Evolutionary conservation across 2,797 vertebrate genomes (phyloP).

Genomic region (Cetoscarus ocellatus): DNA sequence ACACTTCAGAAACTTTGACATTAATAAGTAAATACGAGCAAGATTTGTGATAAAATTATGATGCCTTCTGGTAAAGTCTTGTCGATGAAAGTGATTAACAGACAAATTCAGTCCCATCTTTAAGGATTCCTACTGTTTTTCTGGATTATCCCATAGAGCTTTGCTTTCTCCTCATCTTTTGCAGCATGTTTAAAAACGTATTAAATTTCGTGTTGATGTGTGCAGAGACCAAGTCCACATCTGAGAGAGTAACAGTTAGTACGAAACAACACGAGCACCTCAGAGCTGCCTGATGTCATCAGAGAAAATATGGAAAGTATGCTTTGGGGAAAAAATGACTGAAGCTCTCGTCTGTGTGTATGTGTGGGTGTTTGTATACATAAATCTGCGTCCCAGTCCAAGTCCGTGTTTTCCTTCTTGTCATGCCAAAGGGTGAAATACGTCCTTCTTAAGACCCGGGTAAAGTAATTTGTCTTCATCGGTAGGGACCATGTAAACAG

Average conservation of each 20-base stretch:
- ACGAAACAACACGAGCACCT: conserved; percentile 37
- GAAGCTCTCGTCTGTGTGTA: conserved; percentile 13
- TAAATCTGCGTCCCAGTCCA: conserved; percentile 6
- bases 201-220: conserved; percentile 4
- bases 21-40: too few species aligned
- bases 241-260: conserved; percentile 49
- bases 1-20: too few species aligned
- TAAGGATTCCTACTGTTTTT: too few species aligned
- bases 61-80: too few species aligned
- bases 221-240: conserved; percentile 43
- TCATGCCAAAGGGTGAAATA: conserved; percentile 27
- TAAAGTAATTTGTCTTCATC: conserved; percentile 45
- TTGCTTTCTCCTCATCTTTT: not conserved
- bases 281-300: conserved; percentile 61
- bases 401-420: conserved; percentile 19
- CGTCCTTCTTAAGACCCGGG: conserved; percentile 17
- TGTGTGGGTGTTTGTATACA: conserved; percentile 15
- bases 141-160: too few species aligned
- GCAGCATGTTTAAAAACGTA: conserved; percentile 6
- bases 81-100: too few species aligned
- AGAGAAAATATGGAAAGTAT: conserved; percentile 69
- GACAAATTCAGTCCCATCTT: too few species aligned
- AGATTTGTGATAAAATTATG: too few species aligned
- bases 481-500: conserved; percentile 28
- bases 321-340: conserved; percentile 64